These are phyloP conservation scores for Papilio demoleus DNA, from an alignment of 2,888 invertebrate genomes.

Conservation along the genomic window DNA sequence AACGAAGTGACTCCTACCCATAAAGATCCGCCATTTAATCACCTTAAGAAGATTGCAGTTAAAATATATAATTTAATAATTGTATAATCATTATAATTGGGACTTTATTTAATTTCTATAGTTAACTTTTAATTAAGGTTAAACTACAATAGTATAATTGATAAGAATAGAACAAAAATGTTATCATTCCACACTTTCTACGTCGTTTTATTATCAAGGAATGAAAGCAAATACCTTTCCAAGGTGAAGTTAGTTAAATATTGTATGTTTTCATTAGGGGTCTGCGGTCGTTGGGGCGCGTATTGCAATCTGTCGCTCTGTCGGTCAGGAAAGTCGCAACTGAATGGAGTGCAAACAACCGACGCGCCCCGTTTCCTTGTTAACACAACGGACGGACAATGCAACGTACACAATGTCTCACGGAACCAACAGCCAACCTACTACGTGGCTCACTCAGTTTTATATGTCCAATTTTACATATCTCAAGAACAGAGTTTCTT, in stretches of 20 bases:
- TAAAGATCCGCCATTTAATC: too few species aligned
- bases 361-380: constrained; percentile 33
- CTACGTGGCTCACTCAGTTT: not conserved
- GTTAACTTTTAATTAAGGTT: too few species aligned
- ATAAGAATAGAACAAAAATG: not conserved
- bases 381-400: constrained; percentile 29
- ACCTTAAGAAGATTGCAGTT: too few species aligned
- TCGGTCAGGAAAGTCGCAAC: constrained; percentile 24
- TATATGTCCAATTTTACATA: not conserved
- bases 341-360: constrained; percentile 35
- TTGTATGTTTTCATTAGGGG: constrained; percentile 14
- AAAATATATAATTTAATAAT: too few species aligned
- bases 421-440: not conserved
- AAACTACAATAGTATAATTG: not conserved
- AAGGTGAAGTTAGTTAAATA: constrained; percentile 14
- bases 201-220: not conserved
- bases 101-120: too few species aligned
- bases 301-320: not conserved
- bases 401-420: constrained; percentile 21
- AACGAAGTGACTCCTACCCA: too few species aligned
- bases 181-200: constrained; percentile 8
- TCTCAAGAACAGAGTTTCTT: too few species aligned
- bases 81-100: too few species aligned
- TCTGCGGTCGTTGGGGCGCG: constrained; percentile 1
- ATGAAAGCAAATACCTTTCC: constrained; percentile 14